Conservation (phyloP, 2,888 invertebrate species). For the Drosophila acutilabella region DNA sequence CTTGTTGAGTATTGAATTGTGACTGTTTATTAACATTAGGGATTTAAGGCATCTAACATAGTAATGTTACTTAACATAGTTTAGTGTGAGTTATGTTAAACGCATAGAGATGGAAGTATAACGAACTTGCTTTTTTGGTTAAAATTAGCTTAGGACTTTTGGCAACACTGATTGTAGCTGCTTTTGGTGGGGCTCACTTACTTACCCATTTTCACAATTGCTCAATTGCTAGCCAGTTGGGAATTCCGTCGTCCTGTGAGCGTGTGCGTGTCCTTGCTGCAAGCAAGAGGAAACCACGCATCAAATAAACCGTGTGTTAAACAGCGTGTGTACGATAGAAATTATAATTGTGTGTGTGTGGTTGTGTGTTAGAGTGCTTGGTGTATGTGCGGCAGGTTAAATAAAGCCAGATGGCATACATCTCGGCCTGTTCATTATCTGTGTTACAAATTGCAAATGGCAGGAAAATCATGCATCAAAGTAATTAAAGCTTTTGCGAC, state of each 20-base stretch:
- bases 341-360: constrained; percentile 5
- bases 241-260: constrained; percentile 51
- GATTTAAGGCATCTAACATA: no score
- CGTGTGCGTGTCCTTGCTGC: constrained; percentile 53
- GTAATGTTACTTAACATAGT: no score
- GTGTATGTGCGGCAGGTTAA: constrained; percentile 45
- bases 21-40: no score
- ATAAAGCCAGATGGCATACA: constrained; percentile 33
- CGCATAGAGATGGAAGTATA: no score
- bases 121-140: no score
- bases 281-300: constrained; percentile 46
- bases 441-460: constrained; percentile 71
- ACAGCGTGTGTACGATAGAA: background rate
- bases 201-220: constrained; percentile 71
- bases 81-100: no score
- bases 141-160: no score
- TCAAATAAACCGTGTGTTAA: constrained; percentile 39
- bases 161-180: background rate
- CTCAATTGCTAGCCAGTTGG: constrained; percentile 70
- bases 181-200: constrained; percentile 21
- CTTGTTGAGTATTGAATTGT: no score
- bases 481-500: constrained; percentile 69
- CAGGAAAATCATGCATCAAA: constrained; percentile 78
- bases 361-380: constrained; percentile 5
- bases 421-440: constrained; percentile 56